Percentiles rank a stretch among this genome's conserved stretches.
Conservation (phyloP, 2,888 invertebrate genomes). For the Drosophila pseudotalamancana region DNA sequence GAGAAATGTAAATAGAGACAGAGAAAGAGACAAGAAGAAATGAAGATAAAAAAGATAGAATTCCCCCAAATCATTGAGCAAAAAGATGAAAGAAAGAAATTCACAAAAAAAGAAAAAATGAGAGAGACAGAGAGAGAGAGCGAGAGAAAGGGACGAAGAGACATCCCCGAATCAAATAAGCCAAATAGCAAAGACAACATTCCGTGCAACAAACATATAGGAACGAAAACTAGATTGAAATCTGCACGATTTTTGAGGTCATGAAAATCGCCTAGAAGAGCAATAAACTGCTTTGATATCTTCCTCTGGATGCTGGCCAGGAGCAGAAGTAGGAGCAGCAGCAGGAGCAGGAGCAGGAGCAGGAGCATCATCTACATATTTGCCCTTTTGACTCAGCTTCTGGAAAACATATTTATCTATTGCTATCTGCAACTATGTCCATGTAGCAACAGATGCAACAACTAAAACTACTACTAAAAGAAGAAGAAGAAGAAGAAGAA, state of each 20-base stretch:
- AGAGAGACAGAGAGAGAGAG: too few species aligned
- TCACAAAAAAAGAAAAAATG: background rate
- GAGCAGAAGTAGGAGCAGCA: background rate
- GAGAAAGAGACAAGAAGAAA: background rate
- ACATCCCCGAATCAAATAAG: too few species aligned
- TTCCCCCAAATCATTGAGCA: too few species aligned
- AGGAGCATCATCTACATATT: conserved; percentile 23
- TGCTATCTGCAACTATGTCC: conserved; percentile 42
- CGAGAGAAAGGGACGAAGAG: background rate
- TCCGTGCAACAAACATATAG: background rate
- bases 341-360: too few species aligned
- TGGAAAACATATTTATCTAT: conserved; percentile 35
- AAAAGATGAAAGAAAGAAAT: background rate
- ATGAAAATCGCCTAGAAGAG: background rate
- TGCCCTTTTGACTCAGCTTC: conserved; percentile 23
- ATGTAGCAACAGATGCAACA: conserved; percentile 20
- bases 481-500: too few species aligned
- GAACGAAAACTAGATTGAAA: background rate
- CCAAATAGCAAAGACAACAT: background rate
- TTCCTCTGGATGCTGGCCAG: background rate
- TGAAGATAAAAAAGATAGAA: too few species aligned
- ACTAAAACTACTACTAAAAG: background rate
- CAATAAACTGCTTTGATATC: conserved; percentile 3
- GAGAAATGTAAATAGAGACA: background rate
- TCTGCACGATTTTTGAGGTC: conserved; percentile 1